Evolutionary conservation across 2,888 invertebrate genomes (phyloP).

Genomic region (Malthinus seriepunctatus): DNA sequence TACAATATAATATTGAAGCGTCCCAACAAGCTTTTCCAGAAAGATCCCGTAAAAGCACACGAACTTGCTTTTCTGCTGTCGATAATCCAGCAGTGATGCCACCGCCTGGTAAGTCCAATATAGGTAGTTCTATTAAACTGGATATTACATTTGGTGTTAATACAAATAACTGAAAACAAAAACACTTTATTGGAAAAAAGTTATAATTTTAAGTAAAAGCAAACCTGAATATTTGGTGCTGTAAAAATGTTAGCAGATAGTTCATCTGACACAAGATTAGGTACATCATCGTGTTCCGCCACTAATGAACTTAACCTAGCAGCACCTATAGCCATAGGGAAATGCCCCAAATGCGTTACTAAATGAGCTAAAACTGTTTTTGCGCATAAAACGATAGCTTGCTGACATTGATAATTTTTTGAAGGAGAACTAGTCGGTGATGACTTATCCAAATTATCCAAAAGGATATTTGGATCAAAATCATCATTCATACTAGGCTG

Average conservation of each 20-base stretch:
- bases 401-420: conserved; percentile 57
- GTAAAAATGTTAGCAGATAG: conserved; percentile 79
- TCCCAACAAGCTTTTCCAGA: conserved; percentile 97
- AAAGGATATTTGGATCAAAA: conserved; percentile 72
- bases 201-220: neutral
- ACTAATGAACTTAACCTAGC: conserved; percentile 87
- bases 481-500: conserved; percentile 63
- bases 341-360: conserved; percentile 91
- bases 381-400: conserved; percentile 63
- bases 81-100: conserved; percentile 76
- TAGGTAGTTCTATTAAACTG: conserved; percentile 88
- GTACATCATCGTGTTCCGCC: conserved; percentile 90
- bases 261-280: conserved; percentile 72
- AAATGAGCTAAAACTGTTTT: conserved; percentile 76
- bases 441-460: conserved; percentile 66
- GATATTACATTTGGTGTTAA: conserved; percentile 81
- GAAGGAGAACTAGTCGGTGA: conserved; percentile 56
- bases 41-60: conserved; percentile 86
- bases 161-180: conserved; percentile 74
- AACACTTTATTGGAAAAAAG: conserved; percentile 10
- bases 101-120: conserved; percentile 77
- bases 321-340: conserved; percentile 89
- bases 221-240: conserved; percentile 78
- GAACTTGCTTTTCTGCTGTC: conserved; percentile 76
- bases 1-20: conserved; percentile 85